Conservation (phyloP, 2,113 vertebrate genomes). For the Chloebia gouldiae region DNA sequence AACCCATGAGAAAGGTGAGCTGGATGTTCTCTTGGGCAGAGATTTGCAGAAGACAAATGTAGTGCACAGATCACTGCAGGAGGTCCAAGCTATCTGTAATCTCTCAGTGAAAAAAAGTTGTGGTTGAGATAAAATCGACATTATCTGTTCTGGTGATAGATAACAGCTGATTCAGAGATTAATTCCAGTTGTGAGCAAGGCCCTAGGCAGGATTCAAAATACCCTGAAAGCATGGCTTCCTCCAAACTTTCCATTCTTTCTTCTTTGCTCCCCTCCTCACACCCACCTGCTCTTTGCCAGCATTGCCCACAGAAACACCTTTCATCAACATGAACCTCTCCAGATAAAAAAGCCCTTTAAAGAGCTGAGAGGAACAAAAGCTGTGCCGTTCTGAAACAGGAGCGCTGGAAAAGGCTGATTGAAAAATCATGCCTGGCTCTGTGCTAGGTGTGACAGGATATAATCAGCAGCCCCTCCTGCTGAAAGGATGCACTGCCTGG, state of each 20-base stretch:
- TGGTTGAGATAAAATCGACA: background rate
- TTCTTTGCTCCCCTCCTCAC: background rate
- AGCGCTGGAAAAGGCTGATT: slow-evolving; percentile 54
- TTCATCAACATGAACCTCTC: background rate
- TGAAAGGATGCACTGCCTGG: slow-evolving; percentile 49
- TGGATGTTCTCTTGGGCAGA: background rate
- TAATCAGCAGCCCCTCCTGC: slow-evolving; percentile 60
- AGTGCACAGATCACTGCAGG: background rate
- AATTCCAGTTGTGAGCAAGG: background rate
- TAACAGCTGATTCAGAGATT: background rate
- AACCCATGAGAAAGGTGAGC: background rate
- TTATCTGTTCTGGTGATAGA: background rate
- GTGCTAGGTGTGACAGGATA: slow-evolving; percentile 15
- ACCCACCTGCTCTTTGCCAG: background rate
- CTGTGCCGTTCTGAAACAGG: slow-evolving; percentile 22
- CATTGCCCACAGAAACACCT: background rate
- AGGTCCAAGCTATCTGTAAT: background rate
- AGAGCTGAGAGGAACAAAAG: background rate
- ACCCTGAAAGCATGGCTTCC: background rate
- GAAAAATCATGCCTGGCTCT: slow-evolving; percentile 56
- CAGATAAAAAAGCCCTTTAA: background rate
- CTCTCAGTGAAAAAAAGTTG: background rate
- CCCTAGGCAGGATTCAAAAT: background rate
- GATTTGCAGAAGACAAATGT: background rate
- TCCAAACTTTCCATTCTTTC: background rate